Evolutionary conservation across 2,888 invertebrate genomes (phyloP), one percentile per base, ranked within the genome.

Genomic region (Sinodicranocentrus sp.): DNA sequence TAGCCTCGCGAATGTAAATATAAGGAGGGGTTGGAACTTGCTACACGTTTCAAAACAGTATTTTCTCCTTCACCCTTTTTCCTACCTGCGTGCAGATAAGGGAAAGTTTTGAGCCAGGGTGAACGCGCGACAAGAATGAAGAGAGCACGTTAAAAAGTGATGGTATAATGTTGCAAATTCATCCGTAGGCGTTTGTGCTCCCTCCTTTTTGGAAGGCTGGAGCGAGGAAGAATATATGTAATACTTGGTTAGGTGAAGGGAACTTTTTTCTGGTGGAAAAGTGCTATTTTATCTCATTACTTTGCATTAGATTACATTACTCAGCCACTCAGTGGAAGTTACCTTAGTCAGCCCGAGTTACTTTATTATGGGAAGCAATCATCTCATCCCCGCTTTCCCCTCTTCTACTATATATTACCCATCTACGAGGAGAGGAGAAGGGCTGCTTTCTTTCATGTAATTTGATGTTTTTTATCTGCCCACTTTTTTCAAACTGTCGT

Each of bases 221-320:
- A 43, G 54, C 17, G 57, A 48, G 28, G 68, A 59, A 3, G n/a
- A 10, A 15, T 10, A 48, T 5, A 59, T 77, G 65, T 72, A 72
- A 6, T 33, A 33, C 68, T 67, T 59, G 21, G 15, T 54, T 82
- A 39, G 39, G 19, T 68, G 59, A 21, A 25, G 23, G 28, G 57
- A 59, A 67, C 67, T 67, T 28, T 73, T 67, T 72, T 59, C 43
- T 26, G 67, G 70, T 75, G 75, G 57, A 68, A 75, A 75, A 82
- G 25, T 15, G 67, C 82, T 75, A 80, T 82, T 82, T 82, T 82
- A 75, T 82, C 82, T 82, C 82, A 75, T 82, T 82, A 80, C 80
- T 80, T 80, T 72, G 75, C 75, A 75, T 82, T 82, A 82, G 82
- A 75, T 82, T 82, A 75, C 82, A 75, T 59, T 75, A 72, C 44